Evolutionary conservation across 1,140 invertebrate genomes (phyloP).

Genomic region (Drosophila chauvacae): DNA sequence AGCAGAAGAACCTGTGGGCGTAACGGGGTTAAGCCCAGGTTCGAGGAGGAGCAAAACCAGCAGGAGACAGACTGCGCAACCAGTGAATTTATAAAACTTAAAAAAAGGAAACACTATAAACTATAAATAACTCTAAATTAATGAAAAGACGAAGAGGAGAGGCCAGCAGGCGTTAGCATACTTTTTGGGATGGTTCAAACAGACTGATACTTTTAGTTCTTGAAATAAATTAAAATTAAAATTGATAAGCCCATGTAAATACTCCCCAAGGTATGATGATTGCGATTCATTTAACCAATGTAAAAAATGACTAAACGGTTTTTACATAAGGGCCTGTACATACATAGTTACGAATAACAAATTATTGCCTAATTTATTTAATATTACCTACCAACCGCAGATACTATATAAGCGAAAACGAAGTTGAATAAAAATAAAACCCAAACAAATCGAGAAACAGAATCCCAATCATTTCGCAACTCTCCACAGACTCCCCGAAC

Average conservation of each 20-base stretch:
- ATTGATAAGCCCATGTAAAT: conserved; percentile 56
- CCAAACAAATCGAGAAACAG: neutral
- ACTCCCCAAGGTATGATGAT: conserved; percentile 11
- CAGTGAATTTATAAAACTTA: conserved; percentile 77
- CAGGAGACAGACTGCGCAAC: conserved; percentile 63
- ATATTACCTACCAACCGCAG: conserved; percentile 30
- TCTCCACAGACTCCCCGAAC: conserved; percentile 12
- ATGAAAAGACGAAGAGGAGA: neutral
- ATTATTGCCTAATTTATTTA: conserved; percentile 59
- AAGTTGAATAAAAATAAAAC: conserved; percentile 55
- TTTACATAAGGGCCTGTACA: conserved; percentile 50
- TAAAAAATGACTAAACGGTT: conserved; percentile 44
- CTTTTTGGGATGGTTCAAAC: conserved; percentile 59
- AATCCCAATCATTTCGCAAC: conserved; percentile 35
- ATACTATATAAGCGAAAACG: conserved; percentile 14
- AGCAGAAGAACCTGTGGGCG: conserved; percentile 70
- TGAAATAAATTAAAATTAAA: conserved; percentile 44
- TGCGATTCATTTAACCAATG: conserved; percentile 32
- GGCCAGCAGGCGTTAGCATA: conserved; percentile 25
- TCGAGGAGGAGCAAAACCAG: conserved; percentile 10
- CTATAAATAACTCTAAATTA: conserved; percentile 26
- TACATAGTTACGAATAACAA: conserved; percentile 42
- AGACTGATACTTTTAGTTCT: conserved; percentile 81
- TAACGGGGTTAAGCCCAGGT: conserved; percentile 43
- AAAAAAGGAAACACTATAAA: conserved; percentile 25